phyloP scores from a whole-genome alignment of 2,113 vertebrate genomes.

The Rana temporaria region DNA sequence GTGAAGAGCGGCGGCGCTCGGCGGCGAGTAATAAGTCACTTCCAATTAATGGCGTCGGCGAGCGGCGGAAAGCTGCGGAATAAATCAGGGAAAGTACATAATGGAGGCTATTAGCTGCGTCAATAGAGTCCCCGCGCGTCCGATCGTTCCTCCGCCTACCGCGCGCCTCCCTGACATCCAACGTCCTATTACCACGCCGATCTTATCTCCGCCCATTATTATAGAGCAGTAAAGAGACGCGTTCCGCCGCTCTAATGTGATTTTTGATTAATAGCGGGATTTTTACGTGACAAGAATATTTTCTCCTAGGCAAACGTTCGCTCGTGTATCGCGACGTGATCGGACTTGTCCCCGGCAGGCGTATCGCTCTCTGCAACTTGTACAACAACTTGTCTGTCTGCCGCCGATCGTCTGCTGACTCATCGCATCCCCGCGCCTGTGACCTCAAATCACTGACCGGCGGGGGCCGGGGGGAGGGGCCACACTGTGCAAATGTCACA shows the following conservation, averaged over 20 bases:
- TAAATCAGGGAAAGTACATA: constrained; percentile 77
- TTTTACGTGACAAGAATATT: constrained; percentile 86
- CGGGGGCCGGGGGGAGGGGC: too few species aligned
- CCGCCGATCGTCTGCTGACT: not conserved
- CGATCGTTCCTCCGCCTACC: constrained; percentile 73
- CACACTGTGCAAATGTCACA: too few species aligned
- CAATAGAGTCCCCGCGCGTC: constrained; percentile 79
- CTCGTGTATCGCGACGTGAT: constrained; percentile 69
- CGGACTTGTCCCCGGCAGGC: constrained; percentile 71
- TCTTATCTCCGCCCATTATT: constrained; percentile 81
- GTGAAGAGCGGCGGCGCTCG: not conserved
- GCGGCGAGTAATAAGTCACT: constrained; percentile 70
- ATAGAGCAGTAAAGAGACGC: constrained; percentile 79
- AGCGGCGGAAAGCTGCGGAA: constrained; percentile 71
- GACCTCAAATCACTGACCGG: not conserved
- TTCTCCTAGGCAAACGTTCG: constrained; percentile 72
- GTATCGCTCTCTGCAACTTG: constrained; percentile 59
- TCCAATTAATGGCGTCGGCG: constrained; percentile 80
- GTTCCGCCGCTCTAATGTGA: constrained; percentile 81
- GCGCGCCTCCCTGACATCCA: constrained; percentile 80
- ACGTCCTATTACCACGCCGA: constrained; percentile 82
- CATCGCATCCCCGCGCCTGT: not conserved
- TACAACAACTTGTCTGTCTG: constrained; percentile 50
- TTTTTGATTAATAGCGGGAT: constrained; percentile 83
- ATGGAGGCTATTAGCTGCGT: constrained; percentile 79